Conservation (phyloP, 30 jellyfish, hydroid and myxozoan genomes). For the Chrysaora quinquecirrha region DNA sequence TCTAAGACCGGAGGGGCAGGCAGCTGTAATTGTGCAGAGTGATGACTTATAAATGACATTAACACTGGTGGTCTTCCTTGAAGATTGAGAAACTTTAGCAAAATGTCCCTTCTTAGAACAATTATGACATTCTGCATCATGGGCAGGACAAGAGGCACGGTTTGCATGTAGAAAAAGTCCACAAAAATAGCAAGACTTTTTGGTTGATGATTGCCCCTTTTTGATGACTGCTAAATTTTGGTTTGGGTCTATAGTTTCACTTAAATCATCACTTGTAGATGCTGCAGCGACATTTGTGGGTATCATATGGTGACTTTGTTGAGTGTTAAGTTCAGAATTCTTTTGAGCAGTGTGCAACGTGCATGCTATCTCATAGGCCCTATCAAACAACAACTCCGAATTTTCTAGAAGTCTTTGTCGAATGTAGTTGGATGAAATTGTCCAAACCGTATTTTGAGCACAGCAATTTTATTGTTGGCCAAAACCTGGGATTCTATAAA, state of each 20-base stretch:
- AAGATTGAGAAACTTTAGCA: slow-evolving; percentile 28
- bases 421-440: not conserved
- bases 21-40: slow-evolving; percentile 13
- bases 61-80: slow-evolving; percentile 4
- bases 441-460: not conserved
- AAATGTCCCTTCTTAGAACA: slow-evolving; percentile 53
- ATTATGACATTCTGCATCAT: slow-evolving; percentile 6
- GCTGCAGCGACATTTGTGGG: no score
- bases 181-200: no score
- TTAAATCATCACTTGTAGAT: no score
- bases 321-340: not conserved
- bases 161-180: no score
- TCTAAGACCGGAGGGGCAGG: slow-evolving; percentile 22
- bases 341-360: not conserved
- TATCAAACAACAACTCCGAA: not conserved
- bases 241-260: no score
- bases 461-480: not conserved
- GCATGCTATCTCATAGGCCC: not conserved
- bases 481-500: not conserved
- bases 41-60: slow-evolving; percentile 8
- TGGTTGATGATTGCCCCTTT: no score
- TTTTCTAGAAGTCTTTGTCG: slow-evolving; percentile 8
- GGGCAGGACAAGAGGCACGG: slow-evolving; percentile 73
- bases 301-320: no score
- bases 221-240: no score